phyloP scores from a whole-genome alignment of 1,140 invertebrate species.

The Pogonomyrmex barbatus region DNA sequence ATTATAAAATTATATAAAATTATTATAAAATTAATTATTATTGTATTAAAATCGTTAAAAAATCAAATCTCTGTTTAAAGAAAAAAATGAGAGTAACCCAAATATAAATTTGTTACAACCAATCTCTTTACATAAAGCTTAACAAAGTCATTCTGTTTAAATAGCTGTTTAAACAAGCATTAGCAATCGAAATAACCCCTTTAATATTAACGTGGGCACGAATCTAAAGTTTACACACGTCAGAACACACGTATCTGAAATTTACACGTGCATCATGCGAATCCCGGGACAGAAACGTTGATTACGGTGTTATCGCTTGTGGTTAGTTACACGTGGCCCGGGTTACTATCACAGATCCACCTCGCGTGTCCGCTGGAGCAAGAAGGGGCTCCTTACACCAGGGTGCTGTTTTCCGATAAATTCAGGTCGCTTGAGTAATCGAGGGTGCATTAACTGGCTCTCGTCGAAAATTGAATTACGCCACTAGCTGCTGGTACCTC shows the following conservation, averaged over 20 bases:
- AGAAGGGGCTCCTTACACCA: conserved; percentile 66
- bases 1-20: neutral
- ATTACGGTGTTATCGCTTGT: conserved; percentile 43
- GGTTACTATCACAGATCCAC: conserved; percentile 26
- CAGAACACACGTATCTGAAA: conserved; percentile 22
- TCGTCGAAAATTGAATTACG: conserved; percentile 73
- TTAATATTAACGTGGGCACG: conserved; percentile 29
- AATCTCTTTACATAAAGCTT: neutral
- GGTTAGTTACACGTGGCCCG: conserved; percentile 32
- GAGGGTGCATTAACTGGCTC: conserved; percentile 72
- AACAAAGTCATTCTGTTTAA: neutral
- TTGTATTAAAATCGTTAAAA: neutral
- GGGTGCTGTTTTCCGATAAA: conserved; percentile 69
- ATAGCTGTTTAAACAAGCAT: neutral
- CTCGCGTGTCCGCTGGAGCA: conserved; percentile 19
- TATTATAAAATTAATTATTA: neutral
- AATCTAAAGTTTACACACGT: conserved; percentile 24
- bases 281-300: conserved; percentile 24
- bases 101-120: neutral
- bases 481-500: conserved; percentile 36
- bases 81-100: neutral
- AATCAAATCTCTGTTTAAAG: neutral
- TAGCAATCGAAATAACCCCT: neutral
- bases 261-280: conserved; percentile 22
- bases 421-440: conserved; percentile 73